Evolutionary conservation across 2,888 invertebrate genomes (phyloP).

Genomic region (Phengaris arion): DNA sequence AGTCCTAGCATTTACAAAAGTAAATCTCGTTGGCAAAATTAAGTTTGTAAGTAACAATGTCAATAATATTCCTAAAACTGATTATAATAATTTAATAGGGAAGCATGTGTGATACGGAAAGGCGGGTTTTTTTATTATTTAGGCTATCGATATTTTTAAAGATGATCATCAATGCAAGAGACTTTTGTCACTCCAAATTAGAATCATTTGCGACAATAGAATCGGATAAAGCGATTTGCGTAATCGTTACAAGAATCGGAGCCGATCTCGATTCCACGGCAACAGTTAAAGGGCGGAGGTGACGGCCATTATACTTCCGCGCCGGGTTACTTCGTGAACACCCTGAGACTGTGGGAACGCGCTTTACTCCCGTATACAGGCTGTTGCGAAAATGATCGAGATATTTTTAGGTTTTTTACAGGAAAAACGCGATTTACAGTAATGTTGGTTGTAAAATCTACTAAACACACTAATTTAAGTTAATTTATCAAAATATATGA

Average conservation of each 20-base stretch:
- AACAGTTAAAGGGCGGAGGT: slow-evolving; percentile 70
- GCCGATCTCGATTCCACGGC: slow-evolving; percentile 54
- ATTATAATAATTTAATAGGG: no score
- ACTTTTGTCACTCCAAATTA: not conserved
- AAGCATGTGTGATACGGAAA: no score
- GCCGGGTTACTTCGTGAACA: slow-evolving; percentile 75
- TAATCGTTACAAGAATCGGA: slow-evolving; percentile 43
- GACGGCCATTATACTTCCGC: slow-evolving; percentile 74
- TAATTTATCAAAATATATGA: no score
- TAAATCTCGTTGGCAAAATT: no score
- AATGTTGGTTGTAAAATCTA: no score
- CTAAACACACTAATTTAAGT: no score
- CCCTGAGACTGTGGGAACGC: slow-evolving; percentile 76
- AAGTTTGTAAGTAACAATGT: no score
- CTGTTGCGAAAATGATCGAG: slow-evolving; percentile 36
- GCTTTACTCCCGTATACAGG: slow-evolving; percentile 61
- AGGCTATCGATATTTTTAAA: no score
- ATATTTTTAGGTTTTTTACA: not conserved
- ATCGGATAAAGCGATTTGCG: slow-evolving; percentile 41
- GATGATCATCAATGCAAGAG: no score
- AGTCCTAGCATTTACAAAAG: no score
- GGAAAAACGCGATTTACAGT: not conserved
- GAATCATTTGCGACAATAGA: slow-evolving; percentile 8
- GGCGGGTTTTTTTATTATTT: no score
- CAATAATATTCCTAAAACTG: no score